Conservation (phyloP, 2,888 invertebrate species). For the Protodeltote pygarga region DNA sequence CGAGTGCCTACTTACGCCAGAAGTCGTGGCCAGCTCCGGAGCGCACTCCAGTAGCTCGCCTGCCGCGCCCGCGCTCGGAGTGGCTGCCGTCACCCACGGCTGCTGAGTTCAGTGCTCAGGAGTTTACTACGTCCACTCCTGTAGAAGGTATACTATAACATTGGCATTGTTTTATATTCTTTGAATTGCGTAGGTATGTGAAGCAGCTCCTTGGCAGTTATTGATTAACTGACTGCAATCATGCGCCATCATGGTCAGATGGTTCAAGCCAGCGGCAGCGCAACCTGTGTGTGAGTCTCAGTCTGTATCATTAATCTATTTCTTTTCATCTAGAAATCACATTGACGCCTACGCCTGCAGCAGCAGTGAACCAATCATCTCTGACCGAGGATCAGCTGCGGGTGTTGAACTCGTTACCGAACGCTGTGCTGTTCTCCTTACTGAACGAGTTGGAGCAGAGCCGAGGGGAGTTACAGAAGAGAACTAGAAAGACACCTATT, state of each 20-base stretch:
- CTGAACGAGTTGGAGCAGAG: constrained; percentile 57
- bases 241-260: too few relatives aligned
- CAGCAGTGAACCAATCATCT: neutral
- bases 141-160: constrained; percentile 54
- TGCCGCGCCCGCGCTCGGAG: constrained; percentile 55
- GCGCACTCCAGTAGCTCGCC: constrained; percentile 57
- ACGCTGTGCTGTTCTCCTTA: constrained; percentile 57
- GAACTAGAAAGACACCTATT: constrained; percentile 13
- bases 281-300: too few relatives aligned
- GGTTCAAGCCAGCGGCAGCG: too few relatives aligned
- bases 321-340: constrained; percentile 3
- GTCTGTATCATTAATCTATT: too few relatives aligned
- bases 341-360: neutral
- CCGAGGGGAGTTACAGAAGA: constrained; percentile 26
- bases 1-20: constrained; percentile 70
- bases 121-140: constrained; percentile 45
- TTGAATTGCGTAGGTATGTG: too few relatives aligned
- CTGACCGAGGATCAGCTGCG: constrained; percentile 64
- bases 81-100: constrained; percentile 42
- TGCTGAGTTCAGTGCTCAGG: constrained; percentile 1
- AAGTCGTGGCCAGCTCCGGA: constrained; percentile 73
- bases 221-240: too few relatives aligned
- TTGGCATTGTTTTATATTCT: too few relatives aligned
- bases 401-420: constrained; percentile 65
- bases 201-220: too few relatives aligned